Base-by-base conservation (phyloP, 2,888 invertebrate genomes). In the Scelioninae gen. 1 region DNA sequence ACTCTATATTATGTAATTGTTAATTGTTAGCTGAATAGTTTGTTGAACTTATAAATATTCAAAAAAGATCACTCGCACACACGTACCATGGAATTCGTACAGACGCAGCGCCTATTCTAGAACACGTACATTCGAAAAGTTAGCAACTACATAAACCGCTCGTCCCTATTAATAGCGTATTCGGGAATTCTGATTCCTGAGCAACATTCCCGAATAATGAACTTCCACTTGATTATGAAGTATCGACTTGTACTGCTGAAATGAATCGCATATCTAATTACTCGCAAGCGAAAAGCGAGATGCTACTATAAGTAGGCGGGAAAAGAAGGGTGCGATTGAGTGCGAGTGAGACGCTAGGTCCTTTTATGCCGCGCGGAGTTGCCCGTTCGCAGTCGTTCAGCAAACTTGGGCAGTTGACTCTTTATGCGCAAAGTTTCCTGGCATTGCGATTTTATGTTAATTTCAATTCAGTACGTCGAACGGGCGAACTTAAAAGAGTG, bases 361-460 rank as follows among this genome's bases (percentile, higher is more conserved):
- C 87, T 89, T 89, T 89, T 87, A 89, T 87, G 85, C 84, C 84
- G 88, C 87, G 86, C 87, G 85, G 87, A 89, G 87, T 88, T 89
- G 87, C 87, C 87, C 87, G 87, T 88, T 88, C 86, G 84, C 87
- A 87, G 88, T 87, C 87, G 90, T 91, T 91, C 90, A 87, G 86
- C 86, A 87, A 91, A 91, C 90, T 91, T 91, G 89, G 88, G 89
- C 91, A 91, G 90, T 91, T 90, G 91, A 91, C 91, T 91, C 91
- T 91, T 91, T 91, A 91, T 90, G 89, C 90, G 87, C 88, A 84
- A 91, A 91, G 90, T 91, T 91, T 89, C 86, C 87, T 87, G 90
- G 89, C 90, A 88, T 91, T 91, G 91, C 90, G 90, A 91, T 91
- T 91, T 91, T 91, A 91, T 91, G 91, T 90, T 91, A 91, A 91